Evolutionary conservation across 2,113 vertebrate genomes (phyloP).

Genomic region (Athene cunicularia): DNA sequence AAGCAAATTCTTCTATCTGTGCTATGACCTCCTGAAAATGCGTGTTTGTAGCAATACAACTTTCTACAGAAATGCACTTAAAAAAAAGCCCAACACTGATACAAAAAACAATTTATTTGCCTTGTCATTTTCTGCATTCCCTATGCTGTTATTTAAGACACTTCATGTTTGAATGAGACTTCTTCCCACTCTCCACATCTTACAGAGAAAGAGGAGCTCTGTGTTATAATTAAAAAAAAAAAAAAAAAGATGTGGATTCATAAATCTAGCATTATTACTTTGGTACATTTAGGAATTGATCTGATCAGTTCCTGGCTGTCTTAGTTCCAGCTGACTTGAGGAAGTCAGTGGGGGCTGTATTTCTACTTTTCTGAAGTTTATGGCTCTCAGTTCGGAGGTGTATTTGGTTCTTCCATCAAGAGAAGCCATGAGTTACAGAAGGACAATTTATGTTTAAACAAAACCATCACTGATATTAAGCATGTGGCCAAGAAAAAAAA

Average conservation of each 20-base stretch:
- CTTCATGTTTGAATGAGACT: neutral
- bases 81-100: neutral
- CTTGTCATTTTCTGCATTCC: neutral
- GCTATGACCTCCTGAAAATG: neutral
- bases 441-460: neutral
- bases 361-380: neutral
- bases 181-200: neutral
- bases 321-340: neutral
- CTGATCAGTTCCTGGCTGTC: neutral
- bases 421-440: neutral
- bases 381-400: neutral
- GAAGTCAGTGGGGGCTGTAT: neutral
- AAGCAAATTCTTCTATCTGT: neutral
- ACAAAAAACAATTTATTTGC: neutral
- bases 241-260: neutral
- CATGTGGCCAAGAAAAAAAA: neutral
- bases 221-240: neutral
- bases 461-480: neutral
- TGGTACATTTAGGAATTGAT: neutral
- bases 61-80: neutral
- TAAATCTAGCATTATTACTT: neutral
- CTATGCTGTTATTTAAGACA: neutral
- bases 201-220: neutral
- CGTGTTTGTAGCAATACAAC: neutral
- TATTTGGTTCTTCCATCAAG: neutral